Evolutionary conservation across 2,113 vertebrate genomes (phyloP).

Genomic region (Poeciliopsis prolifica): DNA sequence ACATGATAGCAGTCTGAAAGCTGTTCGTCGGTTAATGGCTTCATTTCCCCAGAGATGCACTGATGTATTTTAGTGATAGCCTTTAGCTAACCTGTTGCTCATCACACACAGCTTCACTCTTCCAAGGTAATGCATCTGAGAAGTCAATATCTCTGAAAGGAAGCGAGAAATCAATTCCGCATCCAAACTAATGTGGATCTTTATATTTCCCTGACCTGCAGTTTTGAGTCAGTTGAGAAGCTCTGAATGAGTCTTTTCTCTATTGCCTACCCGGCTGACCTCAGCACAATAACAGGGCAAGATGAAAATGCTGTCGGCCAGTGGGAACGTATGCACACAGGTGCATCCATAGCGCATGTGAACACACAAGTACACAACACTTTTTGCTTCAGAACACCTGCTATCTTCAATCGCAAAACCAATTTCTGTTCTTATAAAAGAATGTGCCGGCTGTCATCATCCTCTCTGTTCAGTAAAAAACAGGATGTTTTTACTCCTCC

Average conservation of each 20-base stretch:
- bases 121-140: neutral
- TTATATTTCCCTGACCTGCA: constrained; percentile 10
- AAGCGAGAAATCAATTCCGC: constrained; percentile 10
- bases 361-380: constrained; percentile 18
- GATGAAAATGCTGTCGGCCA: constrained; percentile 23
- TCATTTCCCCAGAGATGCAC: constrained; percentile 18
- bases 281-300: constrained; percentile 58
- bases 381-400: constrained; percentile 9
- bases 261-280: constrained; percentile 57
- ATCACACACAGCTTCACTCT: constrained; percentile 15
- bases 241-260: constrained; percentile 46
- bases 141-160: neutral
- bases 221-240: constrained; percentile 47
- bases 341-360: constrained; percentile 43
- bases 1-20: constrained; percentile 32
- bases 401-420: constrained; percentile 5
- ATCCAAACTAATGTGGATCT: constrained; percentile 7
- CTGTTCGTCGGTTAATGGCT: constrained; percentile 38
- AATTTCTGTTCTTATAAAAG: constrained; percentile 19
- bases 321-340: constrained; percentile 22
- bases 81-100: constrained; percentile 20
- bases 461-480: neutral
- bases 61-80: constrained; percentile 19
- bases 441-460: neutral
- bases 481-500: constrained; percentile 1